These are phyloP conservation scores for Ctenomys sociabilis DNA, from an alignment of 2,113 vertebrate genomes.

Conservation along the genomic window DNA sequence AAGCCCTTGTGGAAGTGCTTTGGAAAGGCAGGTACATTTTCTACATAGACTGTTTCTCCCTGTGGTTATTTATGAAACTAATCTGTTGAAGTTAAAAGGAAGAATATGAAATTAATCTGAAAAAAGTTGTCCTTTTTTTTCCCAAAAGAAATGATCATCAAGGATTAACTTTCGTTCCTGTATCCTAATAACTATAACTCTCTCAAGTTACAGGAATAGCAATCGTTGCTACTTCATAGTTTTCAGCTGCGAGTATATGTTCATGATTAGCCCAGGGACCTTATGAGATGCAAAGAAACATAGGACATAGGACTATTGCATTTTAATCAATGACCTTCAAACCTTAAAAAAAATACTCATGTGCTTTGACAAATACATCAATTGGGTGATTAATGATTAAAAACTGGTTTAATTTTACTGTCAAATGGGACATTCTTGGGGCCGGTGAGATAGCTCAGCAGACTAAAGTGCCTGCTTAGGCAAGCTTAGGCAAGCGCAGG, in stretches of 20 bases:
- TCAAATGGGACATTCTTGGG: background rate
- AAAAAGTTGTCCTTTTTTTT: background rate
- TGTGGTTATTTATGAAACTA: constrained; percentile 22
- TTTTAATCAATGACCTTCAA: constrained; percentile 10
- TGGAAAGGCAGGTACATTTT: background rate
- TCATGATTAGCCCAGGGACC: background rate
- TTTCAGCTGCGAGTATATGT: background rate
- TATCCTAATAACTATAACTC: background rate
- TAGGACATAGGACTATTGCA: background rate
- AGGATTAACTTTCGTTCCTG: background rate
- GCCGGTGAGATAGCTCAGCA: too few relatives aligned
- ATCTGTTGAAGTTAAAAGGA: background rate
- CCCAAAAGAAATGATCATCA: background rate
- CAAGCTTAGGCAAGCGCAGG: too few relatives aligned
- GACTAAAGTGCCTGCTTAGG: too few relatives aligned
- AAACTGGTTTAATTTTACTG: background rate
- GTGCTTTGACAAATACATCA: background rate
- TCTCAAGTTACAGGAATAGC: background rate
- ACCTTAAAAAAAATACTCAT: background rate
- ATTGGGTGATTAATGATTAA: background rate
- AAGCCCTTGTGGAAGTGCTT: background rate
- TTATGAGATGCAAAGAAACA: background rate
- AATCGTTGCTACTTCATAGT: constrained; percentile 3
- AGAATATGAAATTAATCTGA: background rate
- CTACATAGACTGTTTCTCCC: background rate